A percentile compares a stretch with the other conserved stretches of the same genome.
Conservation (phyloP, 2,888 invertebrate species). For the Lathronympha strigana region DNA sequence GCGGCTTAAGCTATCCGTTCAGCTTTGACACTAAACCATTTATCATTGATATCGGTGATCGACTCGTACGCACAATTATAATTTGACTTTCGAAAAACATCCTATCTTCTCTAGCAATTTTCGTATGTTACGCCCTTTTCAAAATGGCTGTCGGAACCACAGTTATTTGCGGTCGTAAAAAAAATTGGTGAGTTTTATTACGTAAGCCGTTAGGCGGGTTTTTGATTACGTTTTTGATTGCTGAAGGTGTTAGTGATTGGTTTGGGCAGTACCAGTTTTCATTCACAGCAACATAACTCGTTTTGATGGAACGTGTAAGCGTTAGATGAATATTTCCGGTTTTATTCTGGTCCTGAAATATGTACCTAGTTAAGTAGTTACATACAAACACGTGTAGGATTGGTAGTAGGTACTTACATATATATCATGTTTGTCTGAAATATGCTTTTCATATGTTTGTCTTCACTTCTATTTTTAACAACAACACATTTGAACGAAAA, state of each 20-base stretch:
- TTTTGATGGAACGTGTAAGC: conserved; percentile 23
- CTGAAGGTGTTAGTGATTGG: background rate
- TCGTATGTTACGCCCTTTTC: background rate
- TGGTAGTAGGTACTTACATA: too few relatives aligned
- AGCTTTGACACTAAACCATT: conserved; percentile 38
- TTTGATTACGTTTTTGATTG: conserved; percentile 13
- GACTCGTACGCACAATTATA: conserved; percentile 36
- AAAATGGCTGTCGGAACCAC: background rate
- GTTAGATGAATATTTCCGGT: conserved; percentile 21
- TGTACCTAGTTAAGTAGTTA: background rate
- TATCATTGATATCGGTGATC: conserved; percentile 41
- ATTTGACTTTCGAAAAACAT: conserved; percentile 1
- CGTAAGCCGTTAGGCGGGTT: conserved; percentile 2
- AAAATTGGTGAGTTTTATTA: conserved; percentile 13
- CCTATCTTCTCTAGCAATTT: background rate
- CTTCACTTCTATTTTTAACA: too few relatives aligned
- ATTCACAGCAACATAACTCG: conserved; percentile 31
- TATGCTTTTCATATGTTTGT: too few relatives aligned
- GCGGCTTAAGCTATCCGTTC: conserved; percentile 36
- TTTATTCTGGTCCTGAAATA: background rate
- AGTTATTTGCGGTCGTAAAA: conserved; percentile 14
- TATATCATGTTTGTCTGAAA: too few relatives aligned
- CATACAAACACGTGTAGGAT: too few relatives aligned
- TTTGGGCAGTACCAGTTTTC: conserved; percentile 27
- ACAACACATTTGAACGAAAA: too few relatives aligned